Evolutionary conservation across 2,113 vertebrate genomes (phyloP).

Genomic region (Phalacrocorax brasilianus): DNA sequence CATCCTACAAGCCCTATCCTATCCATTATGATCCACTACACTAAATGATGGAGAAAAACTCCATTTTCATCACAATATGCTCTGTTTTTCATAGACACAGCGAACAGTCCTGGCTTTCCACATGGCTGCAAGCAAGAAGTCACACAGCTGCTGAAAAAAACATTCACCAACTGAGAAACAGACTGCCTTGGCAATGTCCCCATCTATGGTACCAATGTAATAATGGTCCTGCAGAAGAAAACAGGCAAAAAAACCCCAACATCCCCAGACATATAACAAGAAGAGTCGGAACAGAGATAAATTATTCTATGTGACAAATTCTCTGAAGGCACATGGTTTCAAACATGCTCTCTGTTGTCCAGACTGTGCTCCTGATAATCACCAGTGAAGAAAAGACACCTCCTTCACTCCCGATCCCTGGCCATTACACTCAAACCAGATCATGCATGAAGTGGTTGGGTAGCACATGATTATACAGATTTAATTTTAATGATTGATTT

Average conservation of each 20-base stretch:
- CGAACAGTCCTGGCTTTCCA: neutral
- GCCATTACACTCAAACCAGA: neutral
- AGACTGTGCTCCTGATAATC: neutral
- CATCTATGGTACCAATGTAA: neutral
- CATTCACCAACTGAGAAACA: neutral
- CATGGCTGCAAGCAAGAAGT: neutral
- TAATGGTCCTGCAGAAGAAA: neutral
- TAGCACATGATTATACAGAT: neutral
- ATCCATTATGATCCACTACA: neutral
- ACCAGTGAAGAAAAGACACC: neutral
- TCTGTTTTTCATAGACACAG: neutral
- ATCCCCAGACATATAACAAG: neutral
- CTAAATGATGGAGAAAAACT: neutral
- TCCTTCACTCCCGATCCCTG: neutral
- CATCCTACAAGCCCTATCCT: neutral
- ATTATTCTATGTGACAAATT: neutral
- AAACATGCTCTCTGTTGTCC: neutral
- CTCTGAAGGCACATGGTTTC: neutral
- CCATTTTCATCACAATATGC: neutral
- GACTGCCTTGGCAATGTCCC: neutral
- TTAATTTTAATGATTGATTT: neutral
- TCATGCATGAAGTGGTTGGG: neutral
- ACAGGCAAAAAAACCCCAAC: neutral
- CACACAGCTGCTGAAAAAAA: neutral
- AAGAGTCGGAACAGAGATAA: neutral